phyloP scores from a whole-genome alignment of 2,888 invertebrate genomes.

The Cantharis rustica region DNA sequence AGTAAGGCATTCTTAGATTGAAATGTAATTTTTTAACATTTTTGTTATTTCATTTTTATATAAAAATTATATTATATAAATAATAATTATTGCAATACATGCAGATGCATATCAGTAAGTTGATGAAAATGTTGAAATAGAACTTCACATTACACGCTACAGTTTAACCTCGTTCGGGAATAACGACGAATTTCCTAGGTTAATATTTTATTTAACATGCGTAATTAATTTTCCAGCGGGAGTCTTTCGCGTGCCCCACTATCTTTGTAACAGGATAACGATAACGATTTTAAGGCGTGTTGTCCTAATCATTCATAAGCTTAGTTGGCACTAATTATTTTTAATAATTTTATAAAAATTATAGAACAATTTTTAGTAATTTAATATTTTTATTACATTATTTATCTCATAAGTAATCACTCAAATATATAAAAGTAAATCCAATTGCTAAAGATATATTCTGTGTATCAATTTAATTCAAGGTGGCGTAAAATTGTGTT shows the following conservation, averaged over 20 bases:
- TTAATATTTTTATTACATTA: not conserved
- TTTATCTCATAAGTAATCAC: not conserved
- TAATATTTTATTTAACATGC: not conserved
- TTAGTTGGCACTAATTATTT: not conserved
- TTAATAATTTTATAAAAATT: too few relatives aligned
- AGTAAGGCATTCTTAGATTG: too few relatives aligned
- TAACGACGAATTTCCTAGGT: too few relatives aligned
- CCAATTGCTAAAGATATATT: not conserved
- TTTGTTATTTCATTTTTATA: too few relatives aligned
- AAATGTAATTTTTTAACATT: too few relatives aligned
- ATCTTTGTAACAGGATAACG: not conserved
- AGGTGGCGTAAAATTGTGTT: not conserved
- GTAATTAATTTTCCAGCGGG: not conserved
- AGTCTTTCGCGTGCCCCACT: not conserved
- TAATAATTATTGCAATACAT: too few relatives aligned
- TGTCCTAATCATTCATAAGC: not conserved
- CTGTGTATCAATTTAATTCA: not conserved
- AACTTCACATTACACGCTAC: too few relatives aligned
- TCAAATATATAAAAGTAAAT: not conserved
- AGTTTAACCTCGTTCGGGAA: too few relatives aligned
- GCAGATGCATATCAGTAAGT: too few relatives aligned
- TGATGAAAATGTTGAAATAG: too few relatives aligned
- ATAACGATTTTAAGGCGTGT: not conserved
- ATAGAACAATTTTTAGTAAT: not conserved
- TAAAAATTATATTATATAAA: too few relatives aligned